These are phyloP conservation scores for Phyllostomus hastatus DNA, from an alignment of 2,113 vertebrate species.

Conservation along the genomic window DNA sequence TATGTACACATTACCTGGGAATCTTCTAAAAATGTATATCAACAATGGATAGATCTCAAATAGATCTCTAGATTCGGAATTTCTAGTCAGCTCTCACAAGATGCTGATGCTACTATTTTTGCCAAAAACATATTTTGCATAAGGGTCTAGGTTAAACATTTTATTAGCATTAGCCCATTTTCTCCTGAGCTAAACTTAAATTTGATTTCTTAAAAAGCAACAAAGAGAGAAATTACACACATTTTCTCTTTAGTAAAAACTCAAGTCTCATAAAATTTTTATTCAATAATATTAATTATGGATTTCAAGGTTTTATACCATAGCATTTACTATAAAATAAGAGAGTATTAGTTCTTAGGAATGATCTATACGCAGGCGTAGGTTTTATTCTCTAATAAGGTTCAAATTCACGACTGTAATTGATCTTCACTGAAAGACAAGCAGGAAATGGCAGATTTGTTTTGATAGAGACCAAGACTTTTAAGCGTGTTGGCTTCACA, in stretches of 20 bases:
- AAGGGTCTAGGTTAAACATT: neutral
- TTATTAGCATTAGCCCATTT: neutral
- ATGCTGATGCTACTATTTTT: fast-evolving
- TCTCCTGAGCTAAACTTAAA: neutral
- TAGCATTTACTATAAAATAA: neutral
- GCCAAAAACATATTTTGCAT: neutral
- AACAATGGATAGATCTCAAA: neutral
- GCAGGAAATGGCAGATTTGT: conserved; percentile 61
- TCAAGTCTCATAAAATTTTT: neutral
- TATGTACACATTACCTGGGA: neutral
- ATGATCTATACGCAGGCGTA: conserved; percentile 2
- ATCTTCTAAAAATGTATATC: neutral
- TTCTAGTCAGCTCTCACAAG: neutral
- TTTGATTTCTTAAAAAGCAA: neutral
- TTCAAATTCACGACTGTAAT: conserved; percentile 39
- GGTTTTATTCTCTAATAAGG: conserved; percentile 16
- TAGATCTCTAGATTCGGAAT: neutral
- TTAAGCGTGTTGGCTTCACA: conserved; percentile 44
- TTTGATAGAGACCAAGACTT: conserved; percentile 59
- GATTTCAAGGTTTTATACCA: neutral
- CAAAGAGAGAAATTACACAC: neutral
- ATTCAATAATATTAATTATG: neutral
- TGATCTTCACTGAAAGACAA: conserved; percentile 25
- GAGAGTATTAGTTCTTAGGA: neutral
- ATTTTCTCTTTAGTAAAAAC: conserved; percentile 23